phyloP scores from a whole-genome alignment of 2,113 vertebrate genomes.

The Paraplagusia blochii region DNA sequence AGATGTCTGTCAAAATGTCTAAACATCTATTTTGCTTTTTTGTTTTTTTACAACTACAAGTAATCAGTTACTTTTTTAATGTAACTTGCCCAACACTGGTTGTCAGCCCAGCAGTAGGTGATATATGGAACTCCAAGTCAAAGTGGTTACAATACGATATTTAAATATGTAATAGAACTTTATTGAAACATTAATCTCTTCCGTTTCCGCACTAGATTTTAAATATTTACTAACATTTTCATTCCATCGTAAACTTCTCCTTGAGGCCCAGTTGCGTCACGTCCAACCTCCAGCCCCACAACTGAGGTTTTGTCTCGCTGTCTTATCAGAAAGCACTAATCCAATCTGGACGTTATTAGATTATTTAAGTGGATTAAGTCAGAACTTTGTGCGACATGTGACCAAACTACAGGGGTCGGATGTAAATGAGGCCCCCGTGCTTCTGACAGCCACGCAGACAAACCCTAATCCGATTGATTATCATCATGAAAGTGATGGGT shows the following conservation, averaged over 20 bases:
- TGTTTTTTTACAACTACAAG: no score
- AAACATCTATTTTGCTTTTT: no score
- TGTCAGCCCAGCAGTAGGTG: no score
- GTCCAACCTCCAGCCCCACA: conserved; percentile 18
- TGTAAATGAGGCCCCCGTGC: conserved; percentile 23
- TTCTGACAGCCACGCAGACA: conserved; percentile 31
- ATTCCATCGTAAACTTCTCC: no score
- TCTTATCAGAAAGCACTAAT: conserved; percentile 28
- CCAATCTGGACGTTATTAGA: conserved; percentile 37
- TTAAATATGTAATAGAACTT: no score
- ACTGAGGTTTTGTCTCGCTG: conserved; percentile 23
- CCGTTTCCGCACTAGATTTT: no score
- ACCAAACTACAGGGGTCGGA: conserved; percentile 17
- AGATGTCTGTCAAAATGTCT: no score
- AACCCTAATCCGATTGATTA: conserved; percentile 58
- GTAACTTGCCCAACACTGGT: no score
- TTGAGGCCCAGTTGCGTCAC: not conserved
- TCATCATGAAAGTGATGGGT: conserved; percentile 34
- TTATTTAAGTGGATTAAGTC: conserved; percentile 47
- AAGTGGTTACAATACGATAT: no score
- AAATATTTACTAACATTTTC: no score
- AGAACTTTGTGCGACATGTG: conserved; percentile 55
- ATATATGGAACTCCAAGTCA: no score
- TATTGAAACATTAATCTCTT: not conserved
- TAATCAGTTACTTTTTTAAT: no score